A percentile compares a stretch with the other conserved stretches of the same genome.
Conservation (phyloP, 1,140 invertebrate genomes). For the Drosophila navojoa region DNA sequence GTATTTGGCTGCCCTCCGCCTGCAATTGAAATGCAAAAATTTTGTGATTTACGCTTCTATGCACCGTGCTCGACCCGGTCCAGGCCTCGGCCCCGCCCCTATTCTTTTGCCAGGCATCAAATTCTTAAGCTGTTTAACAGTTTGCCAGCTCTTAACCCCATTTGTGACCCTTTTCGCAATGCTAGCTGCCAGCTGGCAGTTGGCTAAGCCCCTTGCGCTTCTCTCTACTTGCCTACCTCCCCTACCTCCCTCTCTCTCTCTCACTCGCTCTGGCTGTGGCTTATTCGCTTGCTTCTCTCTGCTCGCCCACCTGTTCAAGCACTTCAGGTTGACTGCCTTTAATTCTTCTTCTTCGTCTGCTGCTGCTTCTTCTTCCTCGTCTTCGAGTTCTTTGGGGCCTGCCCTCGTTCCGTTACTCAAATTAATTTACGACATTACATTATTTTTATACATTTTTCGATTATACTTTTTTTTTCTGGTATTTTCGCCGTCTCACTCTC, state of each 20-base stretch:
- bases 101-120: neutral
- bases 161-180: constrained; percentile 36
- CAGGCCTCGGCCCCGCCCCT: neutral
- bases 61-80: neutral
- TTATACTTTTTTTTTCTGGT: constrained; percentile 18
- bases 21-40: constrained; percentile 31
- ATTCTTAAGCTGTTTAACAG: constrained; percentile 57
- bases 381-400: neutral
- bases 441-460: constrained; percentile 52
- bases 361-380: too few species aligned
- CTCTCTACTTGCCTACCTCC: too few species aligned
- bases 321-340: constrained; percentile 13
- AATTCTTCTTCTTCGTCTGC: neutral
- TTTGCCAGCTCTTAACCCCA: constrained; percentile 56
- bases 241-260: neutral
- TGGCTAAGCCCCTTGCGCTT: constrained; percentile 15
- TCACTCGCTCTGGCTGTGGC: neutral
- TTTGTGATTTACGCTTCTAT: constrained; percentile 23
- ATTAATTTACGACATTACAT: constrained; percentile 67
- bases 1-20: neutral
- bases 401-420: constrained; percentile 44
- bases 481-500: neutral
- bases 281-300: too few species aligned
- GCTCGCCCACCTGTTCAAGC: neutral
- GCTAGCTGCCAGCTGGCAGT: neutral